Conservation (phyloP, 92 coral and sea anemone species). For the Phenganax subtilis region DNA sequence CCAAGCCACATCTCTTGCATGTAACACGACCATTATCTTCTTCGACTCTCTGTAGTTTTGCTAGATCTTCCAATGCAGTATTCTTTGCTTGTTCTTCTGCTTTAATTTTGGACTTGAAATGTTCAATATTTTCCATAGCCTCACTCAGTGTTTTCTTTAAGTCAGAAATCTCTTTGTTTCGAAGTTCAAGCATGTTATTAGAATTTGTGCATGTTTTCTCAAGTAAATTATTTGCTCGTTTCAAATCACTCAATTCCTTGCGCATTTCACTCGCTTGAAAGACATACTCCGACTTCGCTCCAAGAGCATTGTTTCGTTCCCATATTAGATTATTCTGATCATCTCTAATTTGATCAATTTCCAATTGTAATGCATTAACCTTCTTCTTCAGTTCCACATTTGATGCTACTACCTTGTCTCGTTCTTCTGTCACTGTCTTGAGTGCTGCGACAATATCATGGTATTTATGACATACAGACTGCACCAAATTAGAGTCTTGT, state of each 20-base stretch:
- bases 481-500: constrained; percentile 16
- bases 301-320: constrained; percentile 27
- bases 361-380: background rate
- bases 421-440: background rate
- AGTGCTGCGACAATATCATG: background rate
- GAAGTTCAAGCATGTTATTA: background rate
- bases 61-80: background rate
- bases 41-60: background rate
- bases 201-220: background rate
- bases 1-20: constrained; percentile 32
- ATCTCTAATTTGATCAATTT: constrained; percentile 1
- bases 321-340: constrained; percentile 33
- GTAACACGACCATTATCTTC: constrained; percentile 22
- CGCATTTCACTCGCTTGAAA: constrained; percentile 13
- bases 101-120: background rate
- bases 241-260: constrained; percentile 23
- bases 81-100: background rate
- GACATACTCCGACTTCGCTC: constrained; percentile 23
- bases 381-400: background rate
- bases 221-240: constrained; percentile 3
- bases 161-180: constrained; percentile 4
- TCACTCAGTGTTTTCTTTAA: constrained; percentile 1
- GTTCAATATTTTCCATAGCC: background rate
- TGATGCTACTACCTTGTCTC: background rate
- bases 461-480: constrained; percentile 5